Conservation (phyloP, 2,113 vertebrate species). For the Psephotus haematonotus region DNA sequence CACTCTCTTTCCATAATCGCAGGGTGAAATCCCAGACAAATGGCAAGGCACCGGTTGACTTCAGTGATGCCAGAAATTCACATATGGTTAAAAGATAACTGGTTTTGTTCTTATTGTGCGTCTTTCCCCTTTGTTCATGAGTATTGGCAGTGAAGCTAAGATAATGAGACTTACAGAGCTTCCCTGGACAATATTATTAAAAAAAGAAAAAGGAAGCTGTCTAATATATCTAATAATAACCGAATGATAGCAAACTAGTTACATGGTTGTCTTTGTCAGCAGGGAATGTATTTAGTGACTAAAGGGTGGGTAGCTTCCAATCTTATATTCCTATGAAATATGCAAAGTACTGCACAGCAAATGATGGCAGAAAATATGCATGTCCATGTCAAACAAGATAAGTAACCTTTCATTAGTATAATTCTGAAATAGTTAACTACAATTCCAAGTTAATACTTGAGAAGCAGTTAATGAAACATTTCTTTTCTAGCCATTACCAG, state of each 20-base stretch:
- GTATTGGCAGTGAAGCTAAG: neutral
- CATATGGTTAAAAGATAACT: conserved; percentile 31
- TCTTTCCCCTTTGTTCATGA: conserved; percentile 19
- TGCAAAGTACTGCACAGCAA: neutral
- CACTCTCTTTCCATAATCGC: neutral
- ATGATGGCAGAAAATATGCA: neutral
- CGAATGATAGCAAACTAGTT: neutral
- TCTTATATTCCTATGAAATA: neutral
- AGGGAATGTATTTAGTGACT: conserved; percentile 1
- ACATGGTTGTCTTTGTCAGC: neutral
- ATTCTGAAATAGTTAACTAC: neutral
- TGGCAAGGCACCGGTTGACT: neutral
- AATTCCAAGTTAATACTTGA: neutral
- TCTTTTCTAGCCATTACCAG: neutral
- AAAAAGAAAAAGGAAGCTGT: conserved; percentile 48
- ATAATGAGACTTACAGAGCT: conserved; percentile 44
- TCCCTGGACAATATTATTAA: conserved; percentile 7
- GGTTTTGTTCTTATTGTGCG: neutral
- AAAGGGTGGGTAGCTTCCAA: neutral
- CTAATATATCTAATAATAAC: conserved; percentile 48
- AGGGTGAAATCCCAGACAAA: neutral
- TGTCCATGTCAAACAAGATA: neutral
- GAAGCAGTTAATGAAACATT: neutral
- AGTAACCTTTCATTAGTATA: neutral
- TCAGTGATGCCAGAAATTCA: neutral